phyloP scores from a whole-genome alignment of 1,140 invertebrate species.

The Caenorhabditis remanei region DNA sequence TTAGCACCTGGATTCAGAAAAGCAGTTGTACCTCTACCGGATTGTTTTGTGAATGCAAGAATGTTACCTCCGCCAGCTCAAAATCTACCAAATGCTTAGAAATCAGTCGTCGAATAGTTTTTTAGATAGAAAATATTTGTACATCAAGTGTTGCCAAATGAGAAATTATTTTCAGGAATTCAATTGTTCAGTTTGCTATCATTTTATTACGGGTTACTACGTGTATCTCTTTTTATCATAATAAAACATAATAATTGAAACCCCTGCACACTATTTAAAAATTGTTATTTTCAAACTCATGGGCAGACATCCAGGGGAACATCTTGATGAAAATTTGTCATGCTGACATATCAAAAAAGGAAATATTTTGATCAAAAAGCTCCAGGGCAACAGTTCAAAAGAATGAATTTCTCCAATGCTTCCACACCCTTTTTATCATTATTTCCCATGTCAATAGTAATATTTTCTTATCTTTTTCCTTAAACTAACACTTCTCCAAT shows the following conservation, averaged over 20 bases:
- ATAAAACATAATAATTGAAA: too few species aligned
- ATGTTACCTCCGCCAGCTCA: slow-evolving; percentile 13
- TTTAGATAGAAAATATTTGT: neutral
- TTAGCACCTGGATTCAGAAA: slow-evolving; percentile 56
- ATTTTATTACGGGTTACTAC: neutral
- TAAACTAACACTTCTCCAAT: too few species aligned
- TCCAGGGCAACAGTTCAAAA: too few species aligned
- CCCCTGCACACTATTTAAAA: too few species aligned
- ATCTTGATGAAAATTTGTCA: too few species aligned
- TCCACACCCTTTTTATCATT: neutral
- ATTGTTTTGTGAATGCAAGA: slow-evolving; percentile 50
- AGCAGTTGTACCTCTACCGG: slow-evolving; percentile 54
- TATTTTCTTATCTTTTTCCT: neutral
- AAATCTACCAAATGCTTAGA: neutral
- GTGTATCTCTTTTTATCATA: too few species aligned
- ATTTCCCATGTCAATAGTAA: neutral
- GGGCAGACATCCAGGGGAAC: too few species aligned
- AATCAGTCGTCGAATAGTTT: neutral
- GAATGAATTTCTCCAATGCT: too few species aligned
- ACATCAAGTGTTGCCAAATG: slow-evolving; percentile 1
- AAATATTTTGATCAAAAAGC: too few species aligned
- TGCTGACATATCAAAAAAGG: too few species aligned
- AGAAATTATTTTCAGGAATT: neutral
- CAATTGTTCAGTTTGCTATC: slow-evolving; percentile 29
- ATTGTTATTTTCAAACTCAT: too few species aligned